phyloP scores from a whole-genome alignment of 2,888 invertebrate species.

The Leucoptera coffeella region DNA sequence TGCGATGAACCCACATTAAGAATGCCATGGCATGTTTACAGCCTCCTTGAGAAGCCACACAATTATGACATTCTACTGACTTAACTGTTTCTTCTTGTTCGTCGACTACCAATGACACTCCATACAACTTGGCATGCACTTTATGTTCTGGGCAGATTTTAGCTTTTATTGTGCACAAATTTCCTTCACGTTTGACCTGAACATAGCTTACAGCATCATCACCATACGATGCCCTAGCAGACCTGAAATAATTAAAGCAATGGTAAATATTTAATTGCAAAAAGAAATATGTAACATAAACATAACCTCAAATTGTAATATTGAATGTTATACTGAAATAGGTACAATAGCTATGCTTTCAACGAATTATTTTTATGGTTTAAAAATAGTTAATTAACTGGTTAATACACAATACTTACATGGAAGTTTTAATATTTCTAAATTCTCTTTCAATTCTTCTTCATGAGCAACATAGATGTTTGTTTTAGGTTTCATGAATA shows the following conservation, averaged over 20 bases:
- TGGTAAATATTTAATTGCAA: constrained; percentile 1
- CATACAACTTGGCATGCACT: background rate
- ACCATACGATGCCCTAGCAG: constrained; percentile 1
- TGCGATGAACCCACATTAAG: constrained; percentile 8
- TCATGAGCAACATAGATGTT: too few relatives aligned
- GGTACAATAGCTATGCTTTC: background rate
- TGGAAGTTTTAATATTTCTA: constrained; percentile 1
- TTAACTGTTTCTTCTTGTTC: constrained; percentile 6
- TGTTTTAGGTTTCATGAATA: too few relatives aligned
- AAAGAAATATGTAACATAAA: constrained; percentile 1
- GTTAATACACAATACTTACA: background rate
- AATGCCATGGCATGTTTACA: constrained; percentile 8
- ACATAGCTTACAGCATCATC: background rate
- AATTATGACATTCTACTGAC: constrained; percentile 7
- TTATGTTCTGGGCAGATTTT: constrained; percentile 1
- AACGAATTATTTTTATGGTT: constrained; percentile 1
- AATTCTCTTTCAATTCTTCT: too few relatives aligned
- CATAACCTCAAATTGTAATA: constrained; percentile 1
- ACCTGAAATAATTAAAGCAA: constrained; percentile 1
- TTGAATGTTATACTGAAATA: background rate
- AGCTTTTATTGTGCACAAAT: constrained; percentile 1
- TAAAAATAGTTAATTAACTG: background rate
- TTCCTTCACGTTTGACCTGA: constrained; percentile 1
- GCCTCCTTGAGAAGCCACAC: constrained; percentile 7
- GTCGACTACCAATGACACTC: constrained; percentile 2